Percentiles rank a stretch among this genome's conserved stretches.
Evolutionary conservation across 2,797 vertebrate genomes (phyloP).

Genomic region (Nannoperca australis): DNA sequence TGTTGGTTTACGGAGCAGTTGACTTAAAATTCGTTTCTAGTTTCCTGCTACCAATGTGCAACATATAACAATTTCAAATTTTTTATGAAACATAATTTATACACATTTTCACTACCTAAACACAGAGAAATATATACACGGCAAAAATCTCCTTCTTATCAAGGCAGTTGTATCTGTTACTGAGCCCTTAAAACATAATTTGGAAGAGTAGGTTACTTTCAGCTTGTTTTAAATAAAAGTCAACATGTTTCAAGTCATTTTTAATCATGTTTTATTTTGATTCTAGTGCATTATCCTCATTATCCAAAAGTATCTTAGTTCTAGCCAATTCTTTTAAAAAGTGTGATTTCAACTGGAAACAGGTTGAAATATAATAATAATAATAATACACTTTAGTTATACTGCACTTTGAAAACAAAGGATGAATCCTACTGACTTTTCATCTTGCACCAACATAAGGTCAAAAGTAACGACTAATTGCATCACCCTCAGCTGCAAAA

Average conservation of each 20-base stretch:
- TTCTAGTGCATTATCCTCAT: not conserved
- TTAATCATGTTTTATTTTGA: not conserved
- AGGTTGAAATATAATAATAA: no score
- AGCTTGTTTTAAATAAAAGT: not conserved
- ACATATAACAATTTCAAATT: not conserved
- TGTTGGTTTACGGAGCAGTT: not conserved
- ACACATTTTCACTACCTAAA: not conserved
- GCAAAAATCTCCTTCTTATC: not conserved
- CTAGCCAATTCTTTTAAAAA: no score
- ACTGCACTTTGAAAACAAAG: not conserved
- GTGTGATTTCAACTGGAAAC: no score
- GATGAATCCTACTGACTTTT: not conserved
- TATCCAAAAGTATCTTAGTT: not conserved
- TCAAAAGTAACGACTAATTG: not conserved
- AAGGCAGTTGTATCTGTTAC: not conserved
- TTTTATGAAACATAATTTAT: not conserved
- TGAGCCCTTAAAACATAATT: not conserved
- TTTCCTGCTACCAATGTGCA: not conserved
- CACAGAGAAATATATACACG: not conserved
- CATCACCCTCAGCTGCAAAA: no score
- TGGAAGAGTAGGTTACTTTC: not conserved
- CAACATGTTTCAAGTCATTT: not conserved
- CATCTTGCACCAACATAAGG: not conserved
- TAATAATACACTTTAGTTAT: no score
- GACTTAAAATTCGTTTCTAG: constrained; percentile 7